Evolutionary conservation across 2,888 invertebrate species (phyloP).

Genomic region (Pammene fasciana): DNA sequence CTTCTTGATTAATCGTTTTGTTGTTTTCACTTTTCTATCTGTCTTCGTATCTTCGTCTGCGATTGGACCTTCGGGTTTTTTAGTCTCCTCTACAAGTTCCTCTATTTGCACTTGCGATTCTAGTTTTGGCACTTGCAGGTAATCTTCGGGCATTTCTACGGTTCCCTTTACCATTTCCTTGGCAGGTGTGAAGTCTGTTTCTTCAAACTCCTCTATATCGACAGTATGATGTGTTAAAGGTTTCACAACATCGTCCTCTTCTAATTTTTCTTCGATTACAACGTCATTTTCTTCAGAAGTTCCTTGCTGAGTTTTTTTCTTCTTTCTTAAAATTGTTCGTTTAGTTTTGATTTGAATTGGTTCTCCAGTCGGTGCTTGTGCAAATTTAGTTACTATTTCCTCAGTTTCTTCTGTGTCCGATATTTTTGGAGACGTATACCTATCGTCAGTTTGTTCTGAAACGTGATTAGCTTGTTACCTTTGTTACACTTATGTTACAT

Average conservation of each 20-base stretch:
- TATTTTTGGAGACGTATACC: slow-evolving; percentile 61
- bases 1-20: slow-evolving; percentile 15
- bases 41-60: neutral
- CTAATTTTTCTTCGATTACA: slow-evolving; percentile 79
- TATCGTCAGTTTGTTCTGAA: slow-evolving; percentile 60
- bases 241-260: slow-evolving; percentile 62
- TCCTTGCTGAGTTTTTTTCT: slow-evolving; percentile 52
- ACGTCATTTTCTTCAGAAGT: slow-evolving; percentile 68
- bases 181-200: slow-evolving; percentile 53
- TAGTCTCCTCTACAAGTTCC: slow-evolving; percentile 51
- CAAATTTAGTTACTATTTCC: slow-evolving; percentile 84
- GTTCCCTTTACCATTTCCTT: slow-evolving; percentile 63
- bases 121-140: slow-evolving; percentile 62
- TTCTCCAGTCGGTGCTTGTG: slow-evolving; percentile 76
- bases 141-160: slow-evolving; percentile 67
- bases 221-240: slow-evolving; percentile 56
- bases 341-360: slow-evolving; percentile 83
- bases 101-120: slow-evolving; percentile 62
- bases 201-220: slow-evolving; percentile 72
- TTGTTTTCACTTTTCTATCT: slow-evolving; percentile 44
- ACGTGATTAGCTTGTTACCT: slow-evolving; percentile 40
- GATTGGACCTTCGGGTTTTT: slow-evolving; percentile 30
- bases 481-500: neutral
- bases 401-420: slow-evolving; percentile 82
- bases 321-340: slow-evolving; percentile 80